These are phyloP conservation scores for Armadillidium nasatum DNA, from an alignment of 1,140 invertebrate genomes.

Conservation along the genomic window DNA sequence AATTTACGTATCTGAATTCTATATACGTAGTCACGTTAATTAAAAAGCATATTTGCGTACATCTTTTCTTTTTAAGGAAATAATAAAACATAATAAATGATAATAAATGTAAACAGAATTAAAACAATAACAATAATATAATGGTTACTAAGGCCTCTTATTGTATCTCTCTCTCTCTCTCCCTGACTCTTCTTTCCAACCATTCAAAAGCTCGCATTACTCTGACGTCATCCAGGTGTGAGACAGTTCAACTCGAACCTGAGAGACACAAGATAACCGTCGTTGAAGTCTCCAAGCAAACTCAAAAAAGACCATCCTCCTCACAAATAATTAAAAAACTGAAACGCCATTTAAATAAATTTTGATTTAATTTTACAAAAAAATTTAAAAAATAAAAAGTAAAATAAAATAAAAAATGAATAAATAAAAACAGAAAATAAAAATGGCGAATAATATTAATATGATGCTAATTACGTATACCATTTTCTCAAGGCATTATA, in stretches of 20 bases:
- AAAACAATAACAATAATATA: not conserved
- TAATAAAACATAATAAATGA: not conserved
- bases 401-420: too few relatives aligned
- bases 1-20: too few relatives aligned
- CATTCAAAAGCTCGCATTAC: not conserved
- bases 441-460: too few relatives aligned
- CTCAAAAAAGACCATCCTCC: too few relatives aligned
- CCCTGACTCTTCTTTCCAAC: not conserved
- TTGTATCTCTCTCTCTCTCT: too few relatives aligned
- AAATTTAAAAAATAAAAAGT: too few relatives aligned
- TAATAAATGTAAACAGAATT: not conserved
- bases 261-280: not conserved
- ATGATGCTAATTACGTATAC: too few relatives aligned
- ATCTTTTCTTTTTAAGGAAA: not conserved
- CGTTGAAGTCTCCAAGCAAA: conserved; percentile 1
- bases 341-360: too few relatives aligned
- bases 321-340: too few relatives aligned
- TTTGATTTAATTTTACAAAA: too few relatives aligned
- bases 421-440: too few relatives aligned
- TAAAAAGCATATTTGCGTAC: not conserved
- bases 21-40: not conserved
- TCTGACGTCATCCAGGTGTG: not conserved
- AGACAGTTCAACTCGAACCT: not conserved
- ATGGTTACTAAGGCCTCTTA: not conserved
- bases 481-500: too few relatives aligned